A percentile compares a stretch with the other conserved stretches of the same genome.
Conservation (phyloP, 2,113 vertebrate species). For the Syngnathus scovelli region DNA sequence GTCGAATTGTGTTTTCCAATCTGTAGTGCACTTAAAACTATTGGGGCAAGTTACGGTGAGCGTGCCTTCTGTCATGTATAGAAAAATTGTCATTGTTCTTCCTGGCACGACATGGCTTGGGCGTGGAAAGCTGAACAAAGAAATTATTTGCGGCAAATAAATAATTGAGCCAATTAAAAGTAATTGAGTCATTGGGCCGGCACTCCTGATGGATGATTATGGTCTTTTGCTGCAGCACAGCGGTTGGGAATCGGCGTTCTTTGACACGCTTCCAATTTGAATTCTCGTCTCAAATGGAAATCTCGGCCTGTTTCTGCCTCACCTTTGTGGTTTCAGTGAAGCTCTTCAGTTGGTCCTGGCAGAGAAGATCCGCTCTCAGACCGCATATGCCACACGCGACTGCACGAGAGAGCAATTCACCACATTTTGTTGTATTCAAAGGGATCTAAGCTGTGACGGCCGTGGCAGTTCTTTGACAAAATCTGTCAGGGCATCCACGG, state of each 20-base stretch:
- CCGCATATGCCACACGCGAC: no score
- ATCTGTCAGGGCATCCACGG: no score
- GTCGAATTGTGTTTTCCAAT: neutral
- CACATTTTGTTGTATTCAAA: no score
- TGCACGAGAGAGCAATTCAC: no score
- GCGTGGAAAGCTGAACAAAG: neutral
- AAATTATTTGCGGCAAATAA: neutral
- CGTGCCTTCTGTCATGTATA: neutral
- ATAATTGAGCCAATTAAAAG: neutral
- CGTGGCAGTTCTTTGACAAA: no score
- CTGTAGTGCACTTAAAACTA: neutral
- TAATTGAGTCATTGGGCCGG: neutral
- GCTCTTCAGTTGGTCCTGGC: no score
- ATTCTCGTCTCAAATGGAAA: neutral
- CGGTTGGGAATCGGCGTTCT: neutral
- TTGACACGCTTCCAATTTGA: neutral
- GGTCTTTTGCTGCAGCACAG: neutral
- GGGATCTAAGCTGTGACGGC: no score
- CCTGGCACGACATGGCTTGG: neutral
- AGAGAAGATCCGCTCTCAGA: no score
- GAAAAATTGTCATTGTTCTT: neutral
- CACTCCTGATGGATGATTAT: neutral
- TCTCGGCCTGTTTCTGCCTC: neutral
- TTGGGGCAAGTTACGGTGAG: neutral
- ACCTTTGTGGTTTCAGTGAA: no score